Base-by-base conservation (phyloP, 2,888 invertebrate genomes). In the Nephrotoma flavescens region DNA sequence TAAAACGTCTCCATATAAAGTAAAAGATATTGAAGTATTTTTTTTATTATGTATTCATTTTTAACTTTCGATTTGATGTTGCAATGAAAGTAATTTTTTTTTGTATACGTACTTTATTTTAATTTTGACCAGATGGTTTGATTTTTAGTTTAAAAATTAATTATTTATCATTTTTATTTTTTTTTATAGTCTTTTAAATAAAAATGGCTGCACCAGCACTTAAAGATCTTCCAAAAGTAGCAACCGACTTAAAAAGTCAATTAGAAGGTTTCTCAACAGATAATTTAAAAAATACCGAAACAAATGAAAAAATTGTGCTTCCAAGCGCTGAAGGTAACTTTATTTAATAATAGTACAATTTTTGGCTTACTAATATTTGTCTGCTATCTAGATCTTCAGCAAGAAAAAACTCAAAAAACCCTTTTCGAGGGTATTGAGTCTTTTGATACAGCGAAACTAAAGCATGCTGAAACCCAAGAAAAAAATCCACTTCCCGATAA, bases 401-500 rank as follows among this genome's bases (percentile, higher is more conserved):
- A 96, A 86, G 97, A 97, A 91, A 97, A 97, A 92, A 95, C 94
- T 88, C 95, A 96, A 91, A 95, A 96, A 91, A 96, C 96, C 88
- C 92, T 97, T 88, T 95, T 97, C 90, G 96, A 95, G 89, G 97
- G 97, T 87, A 97, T 97, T 89, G 96, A 96, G 92, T 94, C 94
- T 89, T 97, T 97, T 91, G 96, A 97, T 92, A 93, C 96, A 87
- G 94, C 93, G 89, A 95, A 95, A 91, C 92, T 97, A 92, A 97
- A 97, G 92, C 97, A 97, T 92, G 96, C 97, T 86, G 96, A 97
- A 92, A 98, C 98, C 87, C 94, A 96, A 89, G 97, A 97, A 91
- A 98, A 98, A 92, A 97, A 97, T 92, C 95, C 97, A 86, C 94
- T 98, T 90, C 98, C 98, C 85, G 97, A 97, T 91, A 97, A 97